These are phyloP conservation scores for Nyctibius grandis DNA, from an alignment of 2,797 vertebrate species.

Conservation along the genomic window DNA sequence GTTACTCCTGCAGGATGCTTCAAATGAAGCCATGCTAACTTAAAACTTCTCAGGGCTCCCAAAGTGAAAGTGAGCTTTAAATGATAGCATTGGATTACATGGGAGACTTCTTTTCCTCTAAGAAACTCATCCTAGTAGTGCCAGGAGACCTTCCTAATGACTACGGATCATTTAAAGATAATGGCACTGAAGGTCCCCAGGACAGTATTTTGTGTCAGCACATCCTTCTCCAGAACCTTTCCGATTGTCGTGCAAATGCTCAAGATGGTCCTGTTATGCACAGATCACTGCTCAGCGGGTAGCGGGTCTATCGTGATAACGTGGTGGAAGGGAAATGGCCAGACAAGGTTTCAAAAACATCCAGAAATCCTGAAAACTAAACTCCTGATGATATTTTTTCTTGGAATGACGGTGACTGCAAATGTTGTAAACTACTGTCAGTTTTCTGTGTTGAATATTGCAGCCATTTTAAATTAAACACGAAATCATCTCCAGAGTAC, in stretches of 20 bases:
- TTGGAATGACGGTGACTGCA: background rate
- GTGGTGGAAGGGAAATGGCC: background rate
- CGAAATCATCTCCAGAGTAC: background rate
- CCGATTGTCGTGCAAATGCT: background rate
- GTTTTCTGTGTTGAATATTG: background rate
- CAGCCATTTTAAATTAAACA: background rate
- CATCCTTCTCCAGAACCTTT: background rate
- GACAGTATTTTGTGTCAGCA: slow-evolving; percentile 2
- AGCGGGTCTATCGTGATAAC: background rate
- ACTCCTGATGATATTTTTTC: background rate
- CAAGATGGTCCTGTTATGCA: background rate
- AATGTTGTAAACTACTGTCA: fast-evolving
- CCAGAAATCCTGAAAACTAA: background rate
- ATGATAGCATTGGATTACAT: background rate
- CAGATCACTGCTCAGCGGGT: background rate
- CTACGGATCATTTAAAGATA: slow-evolving; percentile 42
- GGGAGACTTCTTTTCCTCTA: background rate
- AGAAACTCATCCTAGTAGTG: background rate
- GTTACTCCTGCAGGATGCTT: background rate
- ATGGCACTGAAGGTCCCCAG: slow-evolving; percentile 1
- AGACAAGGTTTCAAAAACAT: background rate
- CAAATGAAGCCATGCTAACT: background rate
- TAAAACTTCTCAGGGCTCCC: background rate
- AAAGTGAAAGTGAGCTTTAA: background rate
- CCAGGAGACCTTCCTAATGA: slow-evolving; percentile 15